Evolutionary conservation across 2,888 invertebrate species (phyloP), one percentile per base, ranked within the genome.

Genomic region (Cheilosia vernalis): DNA sequence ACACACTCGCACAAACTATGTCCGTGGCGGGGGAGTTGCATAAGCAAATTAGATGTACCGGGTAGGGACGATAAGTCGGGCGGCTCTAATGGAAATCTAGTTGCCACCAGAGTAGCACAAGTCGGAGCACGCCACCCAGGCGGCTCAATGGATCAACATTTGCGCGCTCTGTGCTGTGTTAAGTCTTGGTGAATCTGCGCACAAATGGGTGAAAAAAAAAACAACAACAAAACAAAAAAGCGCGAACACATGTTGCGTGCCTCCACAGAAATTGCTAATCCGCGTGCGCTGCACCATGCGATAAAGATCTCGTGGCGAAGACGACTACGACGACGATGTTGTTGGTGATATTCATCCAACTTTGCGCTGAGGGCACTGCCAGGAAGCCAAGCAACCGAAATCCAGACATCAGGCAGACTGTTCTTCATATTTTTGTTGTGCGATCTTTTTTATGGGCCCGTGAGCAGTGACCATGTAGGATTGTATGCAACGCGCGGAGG

Each of bases 221-320:
- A 58, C 4, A 44, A 30, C 2, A 30, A 30, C 30, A 42, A 19
- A 37, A 37, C 13, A 61, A 84, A 79, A 74, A 79, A 74, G 64
- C 74, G 79, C 79, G 56, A 80, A 80, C 84, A 84, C 74, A 84
- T 80, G 84, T 84, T 84, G 84, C 84, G 84, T 84, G 79, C 74
- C 66, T 84, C 84, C 79, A 64, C 56, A 70, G 70, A 79, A 84
- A 79, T 80, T 84, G 84, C 64, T 84, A 84, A 84, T 76, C 84
- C 84, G 84, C 84, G 84, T 84, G 84, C 79, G 79, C 79, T 74
- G 69, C 67, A 84, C 84, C 84, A 74, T 74, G 79, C 84, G 79
- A 84, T 84, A 84, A 84, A 60, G 60, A 84, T 84, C 84, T 84
- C 84, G 84, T 84, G 79, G 74, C 78, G 77, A 81, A 58, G 76